These are phyloP conservation scores for Callaeas wilsoni DNA, from an alignment of 2,113 vertebrate species.

Conservation along the genomic window DNA sequence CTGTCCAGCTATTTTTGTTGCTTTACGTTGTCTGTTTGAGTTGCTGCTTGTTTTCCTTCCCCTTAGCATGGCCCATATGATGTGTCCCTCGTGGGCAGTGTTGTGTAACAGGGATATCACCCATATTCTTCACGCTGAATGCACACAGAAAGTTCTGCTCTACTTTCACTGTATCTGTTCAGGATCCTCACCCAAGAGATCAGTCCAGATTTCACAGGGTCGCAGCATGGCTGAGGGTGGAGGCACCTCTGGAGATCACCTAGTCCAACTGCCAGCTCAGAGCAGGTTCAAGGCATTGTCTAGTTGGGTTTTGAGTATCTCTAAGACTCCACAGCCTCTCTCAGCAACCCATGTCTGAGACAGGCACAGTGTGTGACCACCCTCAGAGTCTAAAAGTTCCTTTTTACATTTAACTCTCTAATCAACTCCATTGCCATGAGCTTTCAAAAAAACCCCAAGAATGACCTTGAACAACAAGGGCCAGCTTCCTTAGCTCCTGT, in stretches of 20 bases:
- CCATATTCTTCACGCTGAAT: background rate
- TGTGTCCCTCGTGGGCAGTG: background rate
- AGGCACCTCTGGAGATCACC: background rate
- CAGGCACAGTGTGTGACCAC: background rate
- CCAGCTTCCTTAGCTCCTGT: background rate
- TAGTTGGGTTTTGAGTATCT: background rate
- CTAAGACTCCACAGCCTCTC: background rate
- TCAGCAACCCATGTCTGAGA: background rate
- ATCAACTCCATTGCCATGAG: background rate
- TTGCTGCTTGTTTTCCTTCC: background rate
- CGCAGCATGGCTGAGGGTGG: background rate
- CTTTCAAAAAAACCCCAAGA: background rate
- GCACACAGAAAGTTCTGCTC: background rate
- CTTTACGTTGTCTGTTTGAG: background rate
- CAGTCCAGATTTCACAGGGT: background rate
- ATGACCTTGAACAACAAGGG: background rate
- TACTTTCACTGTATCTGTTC: background rate
- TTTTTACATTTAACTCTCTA: background rate
- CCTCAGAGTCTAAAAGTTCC: background rate
- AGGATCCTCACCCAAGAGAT: background rate
- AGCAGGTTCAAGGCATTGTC: background rate
- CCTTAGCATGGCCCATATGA: background rate
- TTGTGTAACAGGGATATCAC: background rate
- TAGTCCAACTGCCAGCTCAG: background rate
- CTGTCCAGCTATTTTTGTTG: background rate